These are phyloP conservation scores for Caenorhabditis virilis DNA, from an alignment of 2,888 invertebrate genomes.

Conservation along the genomic window DNA sequence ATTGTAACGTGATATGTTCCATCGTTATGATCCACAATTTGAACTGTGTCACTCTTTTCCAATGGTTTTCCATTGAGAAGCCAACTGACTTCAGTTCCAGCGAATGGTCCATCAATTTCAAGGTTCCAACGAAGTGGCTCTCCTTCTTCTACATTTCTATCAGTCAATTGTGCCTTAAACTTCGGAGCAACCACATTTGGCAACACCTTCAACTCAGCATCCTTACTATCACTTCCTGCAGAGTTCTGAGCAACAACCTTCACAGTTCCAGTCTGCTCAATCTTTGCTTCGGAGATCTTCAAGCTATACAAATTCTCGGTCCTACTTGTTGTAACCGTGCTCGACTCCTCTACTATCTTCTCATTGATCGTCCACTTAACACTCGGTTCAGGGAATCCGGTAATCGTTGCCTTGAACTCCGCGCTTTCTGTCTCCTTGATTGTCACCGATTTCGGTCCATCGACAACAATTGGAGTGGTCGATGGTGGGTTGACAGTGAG, in stretches of 20 bases:
- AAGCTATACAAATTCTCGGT: conserved; percentile 44
- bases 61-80: conserved; percentile 55
- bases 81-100: conserved; percentile 57
- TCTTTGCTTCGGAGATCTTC: conserved; percentile 44
- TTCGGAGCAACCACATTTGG: conserved; percentile 77
- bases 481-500: conserved; percentile 41
- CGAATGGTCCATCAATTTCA: conserved; percentile 44
- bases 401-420: conserved; percentile 48
- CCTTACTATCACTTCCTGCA: conserved; percentile 49
- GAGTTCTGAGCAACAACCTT: conserved; percentile 58
- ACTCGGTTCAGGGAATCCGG: conserved; percentile 59
- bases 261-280: conserved; percentile 49
- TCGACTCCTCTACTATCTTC: conserved; percentile 37
- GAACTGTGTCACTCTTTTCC: conserved; percentile 31
- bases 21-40: conserved; percentile 51
- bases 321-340: conserved; percentile 33
- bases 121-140: conserved; percentile 71
- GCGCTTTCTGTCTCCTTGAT: conserved; percentile 53
- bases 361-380: conserved; percentile 68
- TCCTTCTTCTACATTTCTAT: conserved; percentile 82
- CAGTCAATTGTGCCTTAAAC: conserved; percentile 82
- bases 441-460: conserved; percentile 41
- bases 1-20: conserved; percentile 76
- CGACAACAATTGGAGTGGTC: conserved; percentile 45
- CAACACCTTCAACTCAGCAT: conserved; percentile 65